These are phyloP conservation scores for Epinephelus cyanopodus DNA, from an alignment of 2,113 vertebrate species.

Conservation along the genomic window DNA sequence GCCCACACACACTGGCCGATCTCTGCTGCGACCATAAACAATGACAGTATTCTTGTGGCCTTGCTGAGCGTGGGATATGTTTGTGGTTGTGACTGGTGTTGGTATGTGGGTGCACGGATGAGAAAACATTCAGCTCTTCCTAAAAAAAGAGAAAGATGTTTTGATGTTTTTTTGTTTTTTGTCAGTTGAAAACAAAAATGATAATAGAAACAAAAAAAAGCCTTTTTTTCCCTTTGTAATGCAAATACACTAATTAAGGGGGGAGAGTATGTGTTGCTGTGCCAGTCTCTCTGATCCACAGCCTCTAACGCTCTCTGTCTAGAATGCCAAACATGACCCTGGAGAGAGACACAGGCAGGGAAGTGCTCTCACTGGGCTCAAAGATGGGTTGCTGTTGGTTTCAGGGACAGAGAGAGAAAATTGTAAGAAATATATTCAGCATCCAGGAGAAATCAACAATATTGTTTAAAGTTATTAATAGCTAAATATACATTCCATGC, in stretches of 20 bases:
- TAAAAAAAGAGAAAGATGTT: neutral
- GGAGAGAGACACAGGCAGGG: constrained; percentile 23
- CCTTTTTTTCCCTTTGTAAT: constrained; percentile 9
- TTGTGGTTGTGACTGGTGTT: neutral
- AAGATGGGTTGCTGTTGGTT: constrained; percentile 13
- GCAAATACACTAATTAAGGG: constrained; percentile 21
- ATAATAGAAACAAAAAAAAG: neutral
- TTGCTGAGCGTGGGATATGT: neutral
- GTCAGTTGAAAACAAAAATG: neutral
- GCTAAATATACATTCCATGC: neutral
- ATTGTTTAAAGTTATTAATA: neutral
- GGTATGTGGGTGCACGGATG: neutral
- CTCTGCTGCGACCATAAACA: constrained; percentile 18
- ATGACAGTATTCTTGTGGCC: neutral
- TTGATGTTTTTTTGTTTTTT: neutral
- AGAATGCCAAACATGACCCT: constrained; percentile 49
- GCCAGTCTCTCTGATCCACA: constrained; percentile 40
- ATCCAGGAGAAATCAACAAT: neutral
- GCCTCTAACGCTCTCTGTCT: constrained; percentile 30
- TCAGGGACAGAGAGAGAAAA: neutral
- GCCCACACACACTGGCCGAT: neutral
- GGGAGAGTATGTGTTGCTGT: constrained; percentile 33
- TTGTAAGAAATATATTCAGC: neutral
- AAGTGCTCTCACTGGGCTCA: constrained; percentile 27
- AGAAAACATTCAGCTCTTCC: neutral